Percentiles rank a stretch among this genome's conserved stretches.
These are phyloP conservation scores for Mythimna impura DNA, from an alignment of 2,888 invertebrate species.

Conservation along the genomic window DNA sequence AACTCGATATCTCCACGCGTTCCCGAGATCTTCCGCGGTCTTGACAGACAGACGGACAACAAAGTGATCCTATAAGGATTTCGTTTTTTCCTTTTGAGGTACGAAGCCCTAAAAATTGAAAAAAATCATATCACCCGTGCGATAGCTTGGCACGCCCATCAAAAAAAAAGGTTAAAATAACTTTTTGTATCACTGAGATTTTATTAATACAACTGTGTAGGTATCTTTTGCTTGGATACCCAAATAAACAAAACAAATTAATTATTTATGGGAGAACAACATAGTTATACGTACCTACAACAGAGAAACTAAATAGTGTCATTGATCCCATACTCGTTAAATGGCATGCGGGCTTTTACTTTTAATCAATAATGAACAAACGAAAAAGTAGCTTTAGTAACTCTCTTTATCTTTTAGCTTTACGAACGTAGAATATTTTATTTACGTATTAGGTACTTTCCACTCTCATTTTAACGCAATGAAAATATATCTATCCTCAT, in stretches of 20 bases:
- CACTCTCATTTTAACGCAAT: conserved; percentile 9
- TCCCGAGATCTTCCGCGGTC: too few relatives aligned
- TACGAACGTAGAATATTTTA: conserved; percentile 30
- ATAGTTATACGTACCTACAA: neutral
- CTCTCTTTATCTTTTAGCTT: conserved; percentile 28
- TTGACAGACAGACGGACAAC: too few relatives aligned
- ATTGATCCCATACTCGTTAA: conserved; percentile 54
- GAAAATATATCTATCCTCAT: conserved; percentile 31
- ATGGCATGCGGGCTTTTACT: conserved; percentile 64
- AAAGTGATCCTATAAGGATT: too few relatives aligned
- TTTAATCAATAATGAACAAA: conserved; percentile 62
- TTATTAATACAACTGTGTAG: neutral
- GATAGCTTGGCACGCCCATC: too few relatives aligned
- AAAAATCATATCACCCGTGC: too few relatives aligned
- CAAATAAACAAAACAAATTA: neutral
- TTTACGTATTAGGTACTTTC: conserved; percentile 23
- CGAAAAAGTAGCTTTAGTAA: conserved; percentile 18
- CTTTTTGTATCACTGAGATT: neutral
- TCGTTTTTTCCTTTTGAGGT: too few relatives aligned
- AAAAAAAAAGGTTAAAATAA: neutral
- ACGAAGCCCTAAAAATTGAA: too few relatives aligned
- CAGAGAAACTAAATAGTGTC: conserved; percentile 42
- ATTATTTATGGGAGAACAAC: neutral
- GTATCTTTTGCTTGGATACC: neutral
- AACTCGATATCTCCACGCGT: too few relatives aligned